Evolutionary conservation across 1,140 invertebrate genomes (phyloP), one percentile per base, ranked within the genome.

Genomic region (Euborellia annulipes): DNA sequence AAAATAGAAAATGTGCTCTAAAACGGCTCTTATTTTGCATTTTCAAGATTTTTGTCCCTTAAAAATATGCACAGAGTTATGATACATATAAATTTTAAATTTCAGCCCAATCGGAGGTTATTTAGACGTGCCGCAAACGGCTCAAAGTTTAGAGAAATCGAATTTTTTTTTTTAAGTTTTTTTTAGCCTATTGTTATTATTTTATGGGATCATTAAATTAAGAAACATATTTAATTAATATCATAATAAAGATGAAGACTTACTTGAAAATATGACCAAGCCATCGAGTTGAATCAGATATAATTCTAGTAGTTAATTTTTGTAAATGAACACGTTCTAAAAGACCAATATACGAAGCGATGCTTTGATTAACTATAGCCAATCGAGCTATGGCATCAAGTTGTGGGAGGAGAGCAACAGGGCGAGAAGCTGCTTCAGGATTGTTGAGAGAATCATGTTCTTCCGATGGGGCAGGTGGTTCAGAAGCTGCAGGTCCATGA

Each of bases 241-340:
- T 34, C 32, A 9, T n/a, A 9, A 34, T 9, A 9, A 9, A 9
- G 9, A 34, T 34, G 36, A 6, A 17, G 19, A 51, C 54, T 52
- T 59, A 81, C 79, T 79, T 81, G 60, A 87, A 87, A 55, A 86
- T 72, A 55, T 84, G 76, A 45, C 78, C 75, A 27, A 87, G 65
- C 82, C 82, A 86, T 52, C 80, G 67, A 3, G 78, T 79, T 0
- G 79, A 79, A 55, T 87, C 84, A 14, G 75, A 75, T 1, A 76
- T 74, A 32, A 87, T 71, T 52, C 80, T 75, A 39, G 72, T 72
- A 18, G 76, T 75, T 23, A 87, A 61, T 54, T 75, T 72, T 34
- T 79, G 75, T 27, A 83, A 69, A 59, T 84, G 75, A 42, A 65
- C 62, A 37, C 76, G 67, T 39, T 83, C 78, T 39, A 89, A 60